Base-by-base conservation (phyloP, 2,113 vertebrate genomes). In the Corythoichthys haematopterus region DNA sequence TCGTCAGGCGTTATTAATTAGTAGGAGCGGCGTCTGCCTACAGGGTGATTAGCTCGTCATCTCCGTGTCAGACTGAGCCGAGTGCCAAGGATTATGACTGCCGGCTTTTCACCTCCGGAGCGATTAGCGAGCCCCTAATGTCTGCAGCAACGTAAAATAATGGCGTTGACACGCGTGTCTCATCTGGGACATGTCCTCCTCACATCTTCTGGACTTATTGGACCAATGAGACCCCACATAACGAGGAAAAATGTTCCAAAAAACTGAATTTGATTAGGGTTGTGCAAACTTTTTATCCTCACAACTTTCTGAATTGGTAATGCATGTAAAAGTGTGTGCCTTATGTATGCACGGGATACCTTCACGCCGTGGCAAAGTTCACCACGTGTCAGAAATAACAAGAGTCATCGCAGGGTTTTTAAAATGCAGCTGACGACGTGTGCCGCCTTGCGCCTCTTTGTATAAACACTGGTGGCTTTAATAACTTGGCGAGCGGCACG, bases 401-500 rank as follows among this genome's bases (percentile, higher is more conserved):
- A 79, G 68, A 83, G 87, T 63, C 84, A 68, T 75, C 71, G 73
- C 51, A 36, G 72, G 16, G 80, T 75, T 79, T 72, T 89, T 88
- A 89, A 84, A 83, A 89, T 88, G 88, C 87, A 69, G 77, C 33
- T 72, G 83, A 77, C 48, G 85, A 53, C 48, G 79, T 73, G 81
- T 86, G 46, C 83, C 70, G 72, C 88, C 87, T 84, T 64, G 8
- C 74, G 46, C 79, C 82, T 87, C 88, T 84, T 87, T 86, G 85
- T 88, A 86, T 86, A 90, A 90, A 89, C 85, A 87, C 86, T 87
- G 78, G 52, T 83, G 82, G 78, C 87, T 90, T 86, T 91, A 90
- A 90, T 89, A 89, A 86, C 80, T 84, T 64, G 78, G 58, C 78
- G 80, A 86, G 80, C 80, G 62, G 81, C 66, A 67, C 64, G 78